Conservation (phyloP, 2,113 vertebrate genomes). For the Peromyscus leucopus region DNA sequence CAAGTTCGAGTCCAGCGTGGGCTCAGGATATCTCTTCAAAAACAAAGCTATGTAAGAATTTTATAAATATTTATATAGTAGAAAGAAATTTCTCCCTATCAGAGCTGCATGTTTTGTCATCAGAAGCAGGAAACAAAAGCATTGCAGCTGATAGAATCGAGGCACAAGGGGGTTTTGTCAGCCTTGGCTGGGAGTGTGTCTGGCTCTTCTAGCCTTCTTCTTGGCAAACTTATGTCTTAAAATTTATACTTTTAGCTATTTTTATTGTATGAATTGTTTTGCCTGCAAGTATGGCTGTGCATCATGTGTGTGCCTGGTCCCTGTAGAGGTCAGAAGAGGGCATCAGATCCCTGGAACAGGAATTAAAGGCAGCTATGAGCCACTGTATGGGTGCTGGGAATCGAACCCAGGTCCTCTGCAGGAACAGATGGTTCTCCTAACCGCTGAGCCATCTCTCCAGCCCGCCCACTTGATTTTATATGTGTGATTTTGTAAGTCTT, state of each 20-base stretch:
- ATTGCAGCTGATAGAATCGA: not conserved
- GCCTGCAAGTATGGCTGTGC: not conserved
- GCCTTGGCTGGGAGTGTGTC: not conserved
- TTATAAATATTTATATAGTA: not conserved
- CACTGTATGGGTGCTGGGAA: not conserved
- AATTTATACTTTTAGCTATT: not conserved
- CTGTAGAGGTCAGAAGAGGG: not conserved
- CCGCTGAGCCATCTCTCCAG: not conserved
- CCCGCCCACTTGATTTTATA: too few relatives aligned
- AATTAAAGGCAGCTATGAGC: not conserved
- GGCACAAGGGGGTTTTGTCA: too few relatives aligned
- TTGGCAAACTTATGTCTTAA: not conserved
- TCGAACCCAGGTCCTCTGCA: not conserved
- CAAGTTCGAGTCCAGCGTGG: not conserved
- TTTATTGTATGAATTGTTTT: not conserved
- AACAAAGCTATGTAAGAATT: not conserved
- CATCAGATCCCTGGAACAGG: not conserved
- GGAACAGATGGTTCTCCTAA: not conserved
- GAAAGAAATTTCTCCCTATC: not conserved
- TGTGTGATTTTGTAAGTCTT: not conserved
- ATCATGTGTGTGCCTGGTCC: not conserved
- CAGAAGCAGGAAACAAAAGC: not conserved
- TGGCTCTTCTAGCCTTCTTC: not conserved
- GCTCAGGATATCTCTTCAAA: not conserved
- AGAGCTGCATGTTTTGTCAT: not conserved